A percentile compares a stretch with the other conserved stretches of the same genome.
These are phyloP conservation scores for Sceloporus undulatus DNA, from an alignment of 2,113 vertebrate genomes.

Conservation along the genomic window DNA sequence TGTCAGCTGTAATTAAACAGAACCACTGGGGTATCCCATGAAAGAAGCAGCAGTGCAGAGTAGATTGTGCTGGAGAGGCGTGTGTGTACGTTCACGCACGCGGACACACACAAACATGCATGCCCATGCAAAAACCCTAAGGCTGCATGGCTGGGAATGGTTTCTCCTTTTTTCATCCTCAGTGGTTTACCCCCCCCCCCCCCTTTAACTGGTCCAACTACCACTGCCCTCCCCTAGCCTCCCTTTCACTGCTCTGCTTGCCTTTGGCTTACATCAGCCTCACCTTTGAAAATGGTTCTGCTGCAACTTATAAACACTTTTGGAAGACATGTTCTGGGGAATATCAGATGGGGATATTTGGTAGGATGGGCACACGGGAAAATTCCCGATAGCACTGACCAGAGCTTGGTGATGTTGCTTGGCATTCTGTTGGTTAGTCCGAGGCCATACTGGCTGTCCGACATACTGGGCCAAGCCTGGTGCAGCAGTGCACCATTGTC, in stretches of 20 bases:
- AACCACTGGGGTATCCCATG: constrained; percentile 1
- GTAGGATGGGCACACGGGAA: background rate
- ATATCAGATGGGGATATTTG: background rate
- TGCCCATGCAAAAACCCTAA: background rate
- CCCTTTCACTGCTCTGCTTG: background rate
- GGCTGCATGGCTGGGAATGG: too few relatives aligned
- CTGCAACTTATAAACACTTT: background rate
- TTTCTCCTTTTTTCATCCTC: background rate
- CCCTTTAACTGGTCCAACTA: too few relatives aligned
- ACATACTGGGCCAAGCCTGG: too few relatives aligned
- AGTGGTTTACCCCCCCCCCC: background rate
- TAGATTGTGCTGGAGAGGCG: background rate
- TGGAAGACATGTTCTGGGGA: background rate
- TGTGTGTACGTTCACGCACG: background rate
- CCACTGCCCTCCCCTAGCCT: background rate
- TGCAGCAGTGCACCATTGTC: too few relatives aligned
- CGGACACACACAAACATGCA: too few relatives aligned
- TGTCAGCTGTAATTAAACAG: constrained; percentile 24
- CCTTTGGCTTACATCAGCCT: background rate
- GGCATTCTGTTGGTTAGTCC: background rate
- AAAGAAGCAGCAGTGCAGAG: constrained; percentile 7
- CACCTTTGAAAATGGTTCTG: background rate
- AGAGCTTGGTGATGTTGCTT: background rate
- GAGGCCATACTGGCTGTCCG: too few relatives aligned
- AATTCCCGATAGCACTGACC: background rate